These are phyloP conservation scores for Bellardia bayeri DNA, from an alignment of 2,888 invertebrate species.

Conservation along the genomic window DNA sequence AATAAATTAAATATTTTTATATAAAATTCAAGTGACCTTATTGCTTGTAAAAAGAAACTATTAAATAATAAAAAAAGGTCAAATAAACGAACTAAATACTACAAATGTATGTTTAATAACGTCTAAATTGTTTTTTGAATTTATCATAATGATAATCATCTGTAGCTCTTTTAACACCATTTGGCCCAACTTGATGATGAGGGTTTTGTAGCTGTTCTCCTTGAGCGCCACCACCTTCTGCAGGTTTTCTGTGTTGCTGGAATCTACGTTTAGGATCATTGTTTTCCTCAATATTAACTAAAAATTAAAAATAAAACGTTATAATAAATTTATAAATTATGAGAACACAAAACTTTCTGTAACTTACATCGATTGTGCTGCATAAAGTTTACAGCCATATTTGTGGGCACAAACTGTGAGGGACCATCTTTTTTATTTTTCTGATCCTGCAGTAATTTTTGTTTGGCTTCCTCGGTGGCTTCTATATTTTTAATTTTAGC, in stretches of 20 bases:
- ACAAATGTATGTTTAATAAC: conserved; percentile 86
- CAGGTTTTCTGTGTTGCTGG: conserved; percentile 83
- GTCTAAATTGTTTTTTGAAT: conserved; percentile 97
- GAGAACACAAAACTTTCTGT: neutral
- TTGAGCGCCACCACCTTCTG: conserved; percentile 26
- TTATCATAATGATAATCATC: conserved; percentile 99
- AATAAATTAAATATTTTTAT: no score
- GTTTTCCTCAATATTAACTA: conserved; percentile 93
- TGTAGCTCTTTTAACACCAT: conserved; percentile 94
- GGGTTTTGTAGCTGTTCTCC: conserved; percentile 80
- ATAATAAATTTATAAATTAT: neutral
- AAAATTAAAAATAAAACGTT: conserved; percentile 17
- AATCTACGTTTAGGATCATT: conserved; percentile 85
- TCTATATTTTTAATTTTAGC: conserved; percentile 99
- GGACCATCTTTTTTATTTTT: conserved; percentile 96
- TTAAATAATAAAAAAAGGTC: no score
- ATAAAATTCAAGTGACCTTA: no score
- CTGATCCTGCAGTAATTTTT: conserved; percentile 94
- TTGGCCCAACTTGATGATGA: conserved; percentile 84
- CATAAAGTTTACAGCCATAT: conserved; percentile 99
- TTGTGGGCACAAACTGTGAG: conserved; percentile 98
- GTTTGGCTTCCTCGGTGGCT: conserved; percentile 99
- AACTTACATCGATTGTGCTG: conserved; percentile 96
- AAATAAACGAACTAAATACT: no score
- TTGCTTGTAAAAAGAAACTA: no score